Base-by-base conservation (phyloP, 2,797 vertebrate species). In the Heliangelus exortis region DNA sequence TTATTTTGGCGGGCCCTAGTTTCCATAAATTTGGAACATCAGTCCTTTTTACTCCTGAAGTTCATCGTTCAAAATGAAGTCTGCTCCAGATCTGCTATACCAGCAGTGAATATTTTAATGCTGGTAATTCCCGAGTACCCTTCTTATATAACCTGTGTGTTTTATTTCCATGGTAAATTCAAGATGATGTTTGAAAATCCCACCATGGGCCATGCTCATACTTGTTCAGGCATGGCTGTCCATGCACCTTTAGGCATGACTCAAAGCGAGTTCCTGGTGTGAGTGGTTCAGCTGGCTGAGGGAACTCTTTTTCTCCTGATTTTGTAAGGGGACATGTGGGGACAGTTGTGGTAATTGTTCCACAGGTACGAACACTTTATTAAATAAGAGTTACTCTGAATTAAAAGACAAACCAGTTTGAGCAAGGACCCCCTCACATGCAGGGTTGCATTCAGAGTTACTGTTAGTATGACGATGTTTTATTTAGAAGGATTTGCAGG, bases 201-300 rank as follows among this genome's bases (percentile, higher is more conserved):
- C 11, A n/a, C 25, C 20, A 20, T 66, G 67, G 14, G n/a, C 39
- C 0, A 0, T 12, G 8, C 1, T 77, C 7, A 25, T 58, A 5
- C 28, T 76, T 16, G 3, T 26, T 73, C 39, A 20, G 9, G 11
- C 47, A 7, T 23, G 39, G 25, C 31, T 69, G 33, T 57, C 2
- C 4, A 12, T 10, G 31, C 31, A 39, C 25, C 21, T 25, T 7
- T 43, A 26, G 47, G 28, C 41, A 39, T 48, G 26, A 29, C 57
- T 71, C 31, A 2, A 3, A 36, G 12, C 28, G 58, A 54, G 47
- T 53, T 61, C 23, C 34, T 85, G 31, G 20, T 57, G 45, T 1
- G 1, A 48, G 43, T 48, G 34, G 31, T 25, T 87, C 47, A 14
- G 6, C 53, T 77, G 77, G 20, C 41, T n/a, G 33, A 61, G 14